Base-by-base conservation (phyloP, 2,888 invertebrate species). In the Rhorus exstirpatorius region DNA sequence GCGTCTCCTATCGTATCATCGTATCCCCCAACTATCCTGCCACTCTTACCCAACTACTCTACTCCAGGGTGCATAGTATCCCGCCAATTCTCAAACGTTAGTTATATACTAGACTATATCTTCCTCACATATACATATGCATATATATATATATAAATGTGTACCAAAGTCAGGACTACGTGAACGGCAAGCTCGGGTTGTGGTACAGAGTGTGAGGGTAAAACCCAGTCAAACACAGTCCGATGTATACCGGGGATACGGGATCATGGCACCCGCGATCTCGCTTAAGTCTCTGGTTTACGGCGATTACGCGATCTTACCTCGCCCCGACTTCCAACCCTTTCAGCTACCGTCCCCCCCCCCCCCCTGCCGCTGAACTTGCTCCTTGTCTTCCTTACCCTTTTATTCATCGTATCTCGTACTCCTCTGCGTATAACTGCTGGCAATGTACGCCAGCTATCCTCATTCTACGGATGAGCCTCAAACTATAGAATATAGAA, bases 251-350 rank as follows among this genome's bases (percentile, higher is more conserved):
- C 44, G 44, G 44, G 83, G 84, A 85, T 83, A 85, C 79, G 83
- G 81, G 83, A 84, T 85, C 83, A 76, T 46, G 58, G 49, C 49
- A 84, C 86, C 86, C 86, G 87, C 87, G 88, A 87, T 89, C 86
- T 86, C 87, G 86, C 87, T 58, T 91, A 91, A 92, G 91, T 91
- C 91, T 89, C 84, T 88, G 91, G 90, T 91, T 91, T 91, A 91
- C 88, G 89, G 88, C 90, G 91, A 91, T 91, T 91, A 87, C 87
- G 87, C 89, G 88, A 90, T 91, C 90, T 90, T 90, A 86, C 86
- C 84, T 81, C 81, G 79, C 71, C 68, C 44, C 80, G 81, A 78
- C 65, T 76, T 71, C 60, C 65, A 76, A 60, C 83, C 81, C 75
- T 83, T 55, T 78, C 78, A 68, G n/a, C n/a, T n/a, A n/a, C 60